Evolutionary conservation across 2,888 invertebrate genomes (phyloP).

Genomic region (Eledone cirrhosa): DNA sequence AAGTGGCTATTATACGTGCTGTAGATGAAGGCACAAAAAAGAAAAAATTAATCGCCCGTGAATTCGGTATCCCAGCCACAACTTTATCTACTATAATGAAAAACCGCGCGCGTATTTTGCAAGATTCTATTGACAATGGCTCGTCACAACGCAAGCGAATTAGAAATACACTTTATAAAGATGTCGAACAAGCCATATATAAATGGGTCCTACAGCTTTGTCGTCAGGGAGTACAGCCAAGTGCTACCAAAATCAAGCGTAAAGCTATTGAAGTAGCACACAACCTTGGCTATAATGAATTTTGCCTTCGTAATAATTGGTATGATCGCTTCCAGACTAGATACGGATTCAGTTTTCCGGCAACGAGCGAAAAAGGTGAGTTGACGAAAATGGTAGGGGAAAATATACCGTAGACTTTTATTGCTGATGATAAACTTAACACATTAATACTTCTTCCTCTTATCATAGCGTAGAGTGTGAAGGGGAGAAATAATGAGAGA

Average conservation of each 20-base stretch:
- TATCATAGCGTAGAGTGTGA: no score
- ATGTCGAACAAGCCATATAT: constrained; percentile 16
- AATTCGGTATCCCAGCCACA: constrained; percentile 19
- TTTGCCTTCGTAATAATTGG: not conserved
- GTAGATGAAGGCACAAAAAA: constrained; percentile 14
- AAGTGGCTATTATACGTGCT: constrained; percentile 17
- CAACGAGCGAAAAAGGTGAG: not conserved
- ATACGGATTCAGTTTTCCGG: constrained; percentile 5
- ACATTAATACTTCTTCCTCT: no score
- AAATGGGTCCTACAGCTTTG: not conserved
- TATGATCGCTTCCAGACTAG: not conserved
- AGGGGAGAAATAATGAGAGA: no score
- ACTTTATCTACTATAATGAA: constrained; percentile 22
- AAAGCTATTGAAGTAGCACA: constrained; percentile 17
- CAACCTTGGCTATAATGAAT: not conserved
- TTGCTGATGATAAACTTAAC: no score
- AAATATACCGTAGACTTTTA: no score
- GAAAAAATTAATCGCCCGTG: not conserved
- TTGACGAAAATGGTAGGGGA: not conserved
- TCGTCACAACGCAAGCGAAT: constrained; percentile 12
- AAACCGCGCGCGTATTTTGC: constrained; percentile 17
- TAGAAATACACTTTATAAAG: not conserved
- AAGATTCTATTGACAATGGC: not conserved
- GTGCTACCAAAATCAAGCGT: not conserved
- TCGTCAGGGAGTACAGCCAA: not conserved